A percentile compares a stretch with the other conserved stretches of the same genome.
Evolutionary conservation across 2,888 invertebrate species (phyloP).

Genomic region (Tetragonula carbonaria): DNA sequence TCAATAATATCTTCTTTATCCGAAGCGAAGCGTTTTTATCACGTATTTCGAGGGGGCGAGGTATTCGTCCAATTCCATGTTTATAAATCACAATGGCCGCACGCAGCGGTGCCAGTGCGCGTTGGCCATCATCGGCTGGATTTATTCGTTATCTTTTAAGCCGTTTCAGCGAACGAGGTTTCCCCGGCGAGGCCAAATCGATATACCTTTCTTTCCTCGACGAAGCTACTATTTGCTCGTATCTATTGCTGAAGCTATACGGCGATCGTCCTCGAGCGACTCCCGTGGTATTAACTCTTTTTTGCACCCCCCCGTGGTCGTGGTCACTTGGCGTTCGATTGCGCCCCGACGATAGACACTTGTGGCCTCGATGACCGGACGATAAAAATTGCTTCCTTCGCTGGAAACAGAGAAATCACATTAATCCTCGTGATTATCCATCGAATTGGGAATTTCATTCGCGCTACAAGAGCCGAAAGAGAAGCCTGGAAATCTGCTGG

Average conservation of each 20-base stretch:
- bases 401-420: slow-evolving; percentile 11
- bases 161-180: slow-evolving; percentile 51
- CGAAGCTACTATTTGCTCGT: slow-evolving; percentile 69
- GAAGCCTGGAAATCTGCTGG: neutral
- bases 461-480: too few species aligned
- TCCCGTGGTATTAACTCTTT: slow-evolving; percentile 55
- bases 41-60: slow-evolving; percentile 5
- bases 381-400: slow-evolving; percentile 26
- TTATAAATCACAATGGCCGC: slow-evolving; percentile 47
- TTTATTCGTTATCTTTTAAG: slow-evolving; percentile 62
- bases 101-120: slow-evolving; percentile 32
- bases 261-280: slow-evolving; percentile 44
- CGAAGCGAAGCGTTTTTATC: slow-evolving; percentile 12
- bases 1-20: neutral
- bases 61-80: slow-evolving; percentile 4
- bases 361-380: slow-evolving; percentile 39
- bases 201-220: slow-evolving; percentile 65
- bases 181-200: slow-evolving; percentile 51
- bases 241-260: slow-evolving; percentile 56
- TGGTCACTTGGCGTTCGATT: slow-evolving; percentile 51
- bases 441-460: neutral
- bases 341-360: slow-evolving; percentile 46
- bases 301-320: slow-evolving; percentile 23
- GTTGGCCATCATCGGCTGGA: slow-evolving; percentile 31
- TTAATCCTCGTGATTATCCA: slow-evolving; percentile 9